Percentiles rank a stretch among this genome's conserved stretches.
phyloP scores from a whole-genome alignment of 2,113 vertebrate species.

The Mystacornis crossleyi region DNA sequence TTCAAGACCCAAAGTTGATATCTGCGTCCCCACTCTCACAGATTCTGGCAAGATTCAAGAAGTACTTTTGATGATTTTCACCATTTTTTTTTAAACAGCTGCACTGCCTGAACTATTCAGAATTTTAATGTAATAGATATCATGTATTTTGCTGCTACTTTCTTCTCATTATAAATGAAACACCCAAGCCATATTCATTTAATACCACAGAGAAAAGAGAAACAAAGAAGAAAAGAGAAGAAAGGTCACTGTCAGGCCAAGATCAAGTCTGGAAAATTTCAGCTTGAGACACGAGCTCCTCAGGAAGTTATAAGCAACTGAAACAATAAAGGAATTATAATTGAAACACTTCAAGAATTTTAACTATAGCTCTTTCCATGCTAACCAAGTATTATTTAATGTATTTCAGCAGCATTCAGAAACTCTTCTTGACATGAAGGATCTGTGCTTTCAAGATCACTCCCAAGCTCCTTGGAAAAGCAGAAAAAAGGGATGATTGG shows the following conservation, averaged over 20 bases:
- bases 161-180: not conserved
- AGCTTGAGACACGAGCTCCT: not conserved
- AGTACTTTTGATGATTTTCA: not conserved
- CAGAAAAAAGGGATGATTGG: not conserved
- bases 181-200: not conserved
- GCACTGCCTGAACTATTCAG: not conserved
- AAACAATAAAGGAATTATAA: conserved; percentile 27
- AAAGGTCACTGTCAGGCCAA: conserved; percentile 32
- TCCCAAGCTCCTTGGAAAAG: not conserved
- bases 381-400: not conserved
- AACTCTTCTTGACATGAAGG: not conserved
- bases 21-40: not conserved
- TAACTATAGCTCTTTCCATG: not conserved
- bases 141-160: not conserved
- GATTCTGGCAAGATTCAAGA: not conserved
- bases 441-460: not conserved
- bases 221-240: not conserved
- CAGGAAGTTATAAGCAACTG: conserved; percentile 36
- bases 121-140: not conserved
- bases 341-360: not conserved
- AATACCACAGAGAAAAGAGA: conserved; percentile 5
- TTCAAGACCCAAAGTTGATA: not conserved
- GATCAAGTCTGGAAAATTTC: conserved; percentile 43
- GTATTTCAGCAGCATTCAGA: not conserved
- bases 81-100: not conserved